Evolutionary conservation across 2,797 vertebrate species (phyloP), one percentile per base, ranked within the genome.

Genomic region (Acanthurus leucopareius): DNA sequence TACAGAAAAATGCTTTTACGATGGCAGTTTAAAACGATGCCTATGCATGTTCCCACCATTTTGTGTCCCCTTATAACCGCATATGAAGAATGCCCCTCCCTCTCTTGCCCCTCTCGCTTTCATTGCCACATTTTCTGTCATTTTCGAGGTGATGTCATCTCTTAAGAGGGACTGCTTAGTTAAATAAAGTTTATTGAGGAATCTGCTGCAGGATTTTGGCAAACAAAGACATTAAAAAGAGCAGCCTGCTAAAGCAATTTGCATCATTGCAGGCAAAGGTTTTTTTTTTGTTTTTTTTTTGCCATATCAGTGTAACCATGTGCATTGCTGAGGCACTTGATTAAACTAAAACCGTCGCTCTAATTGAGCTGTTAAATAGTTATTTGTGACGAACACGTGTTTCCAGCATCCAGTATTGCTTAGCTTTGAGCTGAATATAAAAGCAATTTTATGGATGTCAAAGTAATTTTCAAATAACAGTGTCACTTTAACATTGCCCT

Each of bases 161-260:
- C 74, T 75, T 82, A 86, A 88, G 84, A 82, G 82, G 79, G 86
- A 69, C 81, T 79, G 84, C 78, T 82, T 78, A 83, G 77, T 90
- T 92, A 87, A 92, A 85, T 25, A 13, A 73, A 82, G 73, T 93
- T 93, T 93, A 92, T 90, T 82, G 82, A 88, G 80, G 88, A 90
- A 90, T 90, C 86, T 88, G 83, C 86, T 75, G 1, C 85, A 84
- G 81, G 58, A 69, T 84, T 86, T 85, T 82, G 76, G 87, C 89
- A 93, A 91, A 94, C 90, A 92, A 90, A 91, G 82, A 82, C 83
- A 86, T 92, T 88, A 90, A 92, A 90, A 74, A 67, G 73, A 75
- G 73, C 20, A 17, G 73, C 68, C 84, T 87, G 80, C 80, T 70
- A 81, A 90, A 86, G 82, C 72, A n/a, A 79, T 90, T 82, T 73